Percentiles rank a stretch among this genome's conserved stretches.
Evolutionary conservation across 2,888 invertebrate genomes (phyloP).

Genomic region (Harpalus rubripes): DNA sequence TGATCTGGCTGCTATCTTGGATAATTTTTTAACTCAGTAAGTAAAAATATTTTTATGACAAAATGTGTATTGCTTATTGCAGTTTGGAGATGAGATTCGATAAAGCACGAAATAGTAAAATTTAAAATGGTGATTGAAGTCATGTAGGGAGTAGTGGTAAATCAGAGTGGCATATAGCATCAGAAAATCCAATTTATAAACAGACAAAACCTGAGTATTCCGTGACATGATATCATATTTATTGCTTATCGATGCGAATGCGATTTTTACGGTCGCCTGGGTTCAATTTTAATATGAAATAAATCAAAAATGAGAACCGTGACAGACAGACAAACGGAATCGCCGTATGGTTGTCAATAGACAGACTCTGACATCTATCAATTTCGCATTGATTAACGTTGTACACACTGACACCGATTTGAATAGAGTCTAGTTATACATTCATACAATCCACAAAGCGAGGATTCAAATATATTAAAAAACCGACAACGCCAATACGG

Average conservation of each 20-base stretch:
- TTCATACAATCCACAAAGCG: constrained; percentile 74
- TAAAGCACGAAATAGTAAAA: constrained; percentile 17
- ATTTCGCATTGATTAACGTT: constrained; percentile 66
- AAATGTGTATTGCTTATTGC: background rate
- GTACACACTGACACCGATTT: constrained; percentile 65
- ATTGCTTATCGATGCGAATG: constrained; percentile 64
- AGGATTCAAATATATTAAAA: constrained; percentile 66
- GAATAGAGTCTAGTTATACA: constrained; percentile 76
- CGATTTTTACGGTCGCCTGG: constrained; percentile 62
- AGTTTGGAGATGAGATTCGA: background rate
- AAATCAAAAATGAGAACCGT: constrained; percentile 51
- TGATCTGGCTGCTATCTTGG: background rate
- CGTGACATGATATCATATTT: constrained; percentile 63
- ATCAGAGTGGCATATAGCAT: constrained; percentile 20
- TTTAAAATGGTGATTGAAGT: constrained; percentile 13
- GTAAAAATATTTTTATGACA: background rate
- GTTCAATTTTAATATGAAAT: constrained; percentile 59
- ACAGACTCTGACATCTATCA: constrained; percentile 63
- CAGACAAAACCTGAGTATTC: constrained; percentile 53
- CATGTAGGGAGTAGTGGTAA: constrained; percentile 16
- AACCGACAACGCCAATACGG: constrained; percentile 52
- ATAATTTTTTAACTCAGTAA: background rate
- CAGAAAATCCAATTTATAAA: constrained; percentile 59
- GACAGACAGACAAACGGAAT: constrained; percentile 62
- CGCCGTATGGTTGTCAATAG: constrained; percentile 54